Evolutionary conservation across 2,113 vertebrate genomes (phyloP).

Genomic region (Sclerurus mexicanus): DNA sequence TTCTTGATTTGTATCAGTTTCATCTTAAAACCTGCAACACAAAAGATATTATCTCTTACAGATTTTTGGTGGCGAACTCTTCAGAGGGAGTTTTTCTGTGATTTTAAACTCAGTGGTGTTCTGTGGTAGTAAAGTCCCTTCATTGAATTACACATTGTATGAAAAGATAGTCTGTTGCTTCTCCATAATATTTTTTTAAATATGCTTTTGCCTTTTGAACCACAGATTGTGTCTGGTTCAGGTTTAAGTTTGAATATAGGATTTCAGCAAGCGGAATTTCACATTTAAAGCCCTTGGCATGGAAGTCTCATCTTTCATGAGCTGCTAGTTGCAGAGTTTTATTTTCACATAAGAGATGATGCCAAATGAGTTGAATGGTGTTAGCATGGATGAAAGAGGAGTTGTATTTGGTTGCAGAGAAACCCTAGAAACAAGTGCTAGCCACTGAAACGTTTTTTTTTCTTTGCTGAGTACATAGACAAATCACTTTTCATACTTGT

Average conservation of each 20-base stretch:
- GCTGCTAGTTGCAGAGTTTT: background rate
- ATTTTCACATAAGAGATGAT: background rate
- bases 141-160: background rate
- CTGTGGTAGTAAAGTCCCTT: background rate
- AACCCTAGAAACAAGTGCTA: background rate
- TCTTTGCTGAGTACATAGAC: background rate
- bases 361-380: background rate
- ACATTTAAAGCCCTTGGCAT: background rate
- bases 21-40: background rate
- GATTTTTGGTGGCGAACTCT: background rate
- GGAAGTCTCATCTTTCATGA: background rate
- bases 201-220: background rate
- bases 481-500: background rate
- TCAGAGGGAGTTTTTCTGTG: background rate
- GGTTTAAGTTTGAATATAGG: background rate
- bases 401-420: background rate
- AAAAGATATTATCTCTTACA: background rate
- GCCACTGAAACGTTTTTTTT: background rate
- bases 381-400: background rate
- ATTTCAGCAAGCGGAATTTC: background rate
- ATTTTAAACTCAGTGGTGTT: background rate
- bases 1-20: background rate
- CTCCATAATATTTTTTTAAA: background rate
- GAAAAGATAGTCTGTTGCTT: background rate
- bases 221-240: background rate